A percentile compares a stretch with the other conserved stretches of the same genome.
phyloP scores from a whole-genome alignment of 35 echinoderm and acorn worm genomes.

The Heliocidaris tuberculata region DNA sequence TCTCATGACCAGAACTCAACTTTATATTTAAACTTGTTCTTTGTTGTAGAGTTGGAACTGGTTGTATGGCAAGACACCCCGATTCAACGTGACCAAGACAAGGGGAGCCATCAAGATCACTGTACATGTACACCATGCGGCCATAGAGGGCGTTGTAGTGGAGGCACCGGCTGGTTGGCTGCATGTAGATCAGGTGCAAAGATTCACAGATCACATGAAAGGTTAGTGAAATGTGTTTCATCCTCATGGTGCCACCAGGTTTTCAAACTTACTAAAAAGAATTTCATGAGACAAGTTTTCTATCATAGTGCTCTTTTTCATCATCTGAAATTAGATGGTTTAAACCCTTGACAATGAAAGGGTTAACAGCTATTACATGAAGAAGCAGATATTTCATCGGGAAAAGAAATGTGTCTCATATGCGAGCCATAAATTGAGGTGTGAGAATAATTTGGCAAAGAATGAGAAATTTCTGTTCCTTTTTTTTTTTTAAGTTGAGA shows the following conservation, averaged over 20 bases:
- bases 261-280: neutral
- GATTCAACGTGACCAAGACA: constrained; percentile 69
- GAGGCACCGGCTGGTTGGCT: constrained; percentile 51
- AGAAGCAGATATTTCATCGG: too few species aligned
- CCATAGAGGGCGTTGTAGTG: constrained; percentile 64
- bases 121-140: constrained; percentile 65
- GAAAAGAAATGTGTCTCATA: too few species aligned
- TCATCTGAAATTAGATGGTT: neutral
- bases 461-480: neutral
- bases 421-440: too few species aligned
- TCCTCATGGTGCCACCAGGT: too few species aligned
- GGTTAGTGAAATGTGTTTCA: constrained; percentile 26
- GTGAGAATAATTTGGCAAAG: too few species aligned
- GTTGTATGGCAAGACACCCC: constrained; percentile 90
- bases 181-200: constrained; percentile 42
- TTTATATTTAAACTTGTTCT: too few species aligned
- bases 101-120: constrained; percentile 60
- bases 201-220: constrained; percentile 16
- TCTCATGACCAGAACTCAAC: too few species aligned
- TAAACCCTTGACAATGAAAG: neutral
- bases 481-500: neutral
- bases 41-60: constrained; percentile 77
- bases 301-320: neutral
- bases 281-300: neutral
- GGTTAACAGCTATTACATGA: too few species aligned